phyloP scores from a whole-genome alignment of 2,113 vertebrate species.

The Peromyscus leucopus region DNA sequence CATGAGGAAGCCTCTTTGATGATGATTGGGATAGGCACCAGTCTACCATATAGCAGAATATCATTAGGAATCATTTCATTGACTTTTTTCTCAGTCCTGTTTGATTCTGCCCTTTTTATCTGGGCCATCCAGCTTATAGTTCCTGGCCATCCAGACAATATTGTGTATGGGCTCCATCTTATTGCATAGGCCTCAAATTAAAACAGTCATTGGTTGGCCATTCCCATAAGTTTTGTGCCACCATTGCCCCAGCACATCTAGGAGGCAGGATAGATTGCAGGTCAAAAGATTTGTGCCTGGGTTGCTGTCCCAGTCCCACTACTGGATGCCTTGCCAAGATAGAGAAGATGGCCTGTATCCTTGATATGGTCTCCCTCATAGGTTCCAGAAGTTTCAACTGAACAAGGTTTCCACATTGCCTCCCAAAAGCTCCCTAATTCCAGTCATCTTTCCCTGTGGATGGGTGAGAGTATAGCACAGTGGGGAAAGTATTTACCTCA shows the following conservation, averaged over 20 bases:
- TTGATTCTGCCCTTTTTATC: background rate
- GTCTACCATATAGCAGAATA: background rate
- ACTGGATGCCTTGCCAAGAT: background rate
- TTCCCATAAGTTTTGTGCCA: background rate
- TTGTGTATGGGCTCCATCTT: too few relatives aligned
- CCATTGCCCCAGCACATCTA: background rate
- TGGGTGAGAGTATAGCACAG: fast-evolving
- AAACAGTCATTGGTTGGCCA: background rate
- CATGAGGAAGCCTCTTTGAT: background rate
- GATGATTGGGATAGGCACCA: background rate
- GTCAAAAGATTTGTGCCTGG: background rate
- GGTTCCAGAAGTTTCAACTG: background rate
- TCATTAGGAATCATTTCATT: background rate
- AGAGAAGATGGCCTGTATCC: background rate
- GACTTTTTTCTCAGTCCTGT: background rate
- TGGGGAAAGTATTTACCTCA: background rate
- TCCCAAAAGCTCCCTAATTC: too few relatives aligned
- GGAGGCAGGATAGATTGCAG: background rate
- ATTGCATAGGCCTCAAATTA: background rate
- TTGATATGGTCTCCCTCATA: background rate
- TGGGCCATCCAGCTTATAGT: background rate
- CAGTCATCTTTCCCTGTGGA: background rate
- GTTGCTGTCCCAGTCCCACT: background rate
- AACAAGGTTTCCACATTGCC: background rate
- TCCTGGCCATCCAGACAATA: background rate